Base-by-base conservation (phyloP, 2,888 invertebrate species). In the Buathra laborator region DNA sequence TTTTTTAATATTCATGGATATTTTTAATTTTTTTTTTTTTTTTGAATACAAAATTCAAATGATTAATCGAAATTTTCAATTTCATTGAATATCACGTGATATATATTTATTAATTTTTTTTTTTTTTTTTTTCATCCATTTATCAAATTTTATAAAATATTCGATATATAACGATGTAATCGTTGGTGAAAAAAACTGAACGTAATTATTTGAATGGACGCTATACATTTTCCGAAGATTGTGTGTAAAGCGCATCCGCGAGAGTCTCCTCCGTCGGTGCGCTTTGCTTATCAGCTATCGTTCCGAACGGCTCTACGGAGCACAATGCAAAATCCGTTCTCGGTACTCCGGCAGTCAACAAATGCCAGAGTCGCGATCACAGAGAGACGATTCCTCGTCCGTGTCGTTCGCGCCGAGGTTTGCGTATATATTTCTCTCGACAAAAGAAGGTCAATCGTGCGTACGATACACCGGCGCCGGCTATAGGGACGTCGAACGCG, bases 281-380 rank as follows among this genome's bases (percentile, higher is more conserved):
- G 51, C 44, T 75, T 32, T n/a, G 62, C 62, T 74, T 64, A 64
- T 74, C 74, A 62, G 37, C 14, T 44, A 3, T 5, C 48, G 9
- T 19, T 46, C 59, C 24, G n/a, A 44, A 16, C 12, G 9, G 24
- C 16, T 14, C 12, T 10, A 44, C 37, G 6, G 24, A 32, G 10
- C 12, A 51, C 64, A 75, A 75, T 51, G 75, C 46, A 46, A 51
- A 43, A 16, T 1, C n/a, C 51, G 5, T 29, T 70, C n/a, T 19
- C 6, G 71, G 10, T 43, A 24, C 51, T 4, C 14, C 37, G 6
- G 9, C 70, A 9, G 29, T 29, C 16, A 2, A 19, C 19, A 6
- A 44, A 24, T 37, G 56, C 37, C 53, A 19, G 14, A 72, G 14
- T 56, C 3, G 48, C 48, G n/a, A 0, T 48, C n/a, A 48, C 48